Conservation (phyloP, 2,113 vertebrate genomes). For the Colius striatus region DNA sequence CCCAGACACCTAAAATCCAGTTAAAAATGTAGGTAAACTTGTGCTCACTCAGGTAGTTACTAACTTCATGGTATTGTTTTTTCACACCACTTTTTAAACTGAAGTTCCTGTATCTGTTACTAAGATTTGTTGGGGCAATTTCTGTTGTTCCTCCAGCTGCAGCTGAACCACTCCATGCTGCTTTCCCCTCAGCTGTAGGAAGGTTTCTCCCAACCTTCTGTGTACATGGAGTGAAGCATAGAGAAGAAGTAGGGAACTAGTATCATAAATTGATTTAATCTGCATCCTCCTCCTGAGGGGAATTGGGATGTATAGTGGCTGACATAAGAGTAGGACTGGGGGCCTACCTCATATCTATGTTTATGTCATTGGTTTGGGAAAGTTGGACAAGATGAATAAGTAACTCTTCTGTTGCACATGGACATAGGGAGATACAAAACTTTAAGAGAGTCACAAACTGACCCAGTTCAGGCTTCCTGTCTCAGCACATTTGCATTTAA, state of each 20-base stretch:
- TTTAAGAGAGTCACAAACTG: not conserved
- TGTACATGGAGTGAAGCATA: not conserved
- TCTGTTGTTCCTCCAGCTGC: not conserved
- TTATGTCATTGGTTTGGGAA: not conserved
- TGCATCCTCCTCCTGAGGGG: not conserved
- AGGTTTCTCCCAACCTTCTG: not conserved
- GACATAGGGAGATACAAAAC: not conserved
- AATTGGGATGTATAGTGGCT: not conserved
- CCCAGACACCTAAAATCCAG: not conserved
- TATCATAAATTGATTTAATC: not conserved
- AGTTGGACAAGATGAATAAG: not conserved
- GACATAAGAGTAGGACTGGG: not conserved
- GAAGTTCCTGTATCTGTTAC: not conserved
- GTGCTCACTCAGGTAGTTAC: not conserved
- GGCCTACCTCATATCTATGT: not conserved
- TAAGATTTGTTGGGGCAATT: not conserved
- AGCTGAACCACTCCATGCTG: not conserved
- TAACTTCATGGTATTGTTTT: not conserved
- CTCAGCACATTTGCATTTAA: not conserved
- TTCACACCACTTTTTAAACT: not conserved
- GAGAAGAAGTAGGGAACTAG: not conserved
- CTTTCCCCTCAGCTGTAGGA: not conserved
- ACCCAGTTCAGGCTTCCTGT: not conserved
- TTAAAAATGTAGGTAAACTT: not conserved
- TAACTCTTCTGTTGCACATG: not conserved